A percentile compares a stretch with the other conserved stretches of the same genome.
These are phyloP conservation scores for Bradysia coprophila DNA, from an alignment of 1,140 invertebrate species.

Conservation along the genomic window DNA sequence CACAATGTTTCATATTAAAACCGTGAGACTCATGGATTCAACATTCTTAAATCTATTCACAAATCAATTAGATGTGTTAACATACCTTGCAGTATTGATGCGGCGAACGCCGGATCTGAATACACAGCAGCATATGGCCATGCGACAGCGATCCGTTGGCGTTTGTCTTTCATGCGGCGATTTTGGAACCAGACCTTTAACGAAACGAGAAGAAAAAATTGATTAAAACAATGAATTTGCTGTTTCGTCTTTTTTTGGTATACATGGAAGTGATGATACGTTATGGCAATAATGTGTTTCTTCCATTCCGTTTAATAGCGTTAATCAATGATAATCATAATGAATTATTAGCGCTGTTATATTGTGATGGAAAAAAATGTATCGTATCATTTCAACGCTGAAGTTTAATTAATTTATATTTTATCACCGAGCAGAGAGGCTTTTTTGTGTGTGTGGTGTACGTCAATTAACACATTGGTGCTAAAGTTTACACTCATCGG, in stretches of 20 bases:
- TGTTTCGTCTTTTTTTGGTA: not conserved
- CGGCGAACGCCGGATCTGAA: slow-evolving; percentile 78
- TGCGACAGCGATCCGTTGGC: slow-evolving; percentile 77
- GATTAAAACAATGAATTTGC: not conserved
- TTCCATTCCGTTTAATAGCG: too few species aligned
- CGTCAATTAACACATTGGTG: not conserved
- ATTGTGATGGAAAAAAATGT: too few species aligned
- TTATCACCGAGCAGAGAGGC: too few species aligned
- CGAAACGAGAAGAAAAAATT: slow-evolving; percentile 13
- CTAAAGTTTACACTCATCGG: not conserved
- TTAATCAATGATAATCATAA: too few species aligned
- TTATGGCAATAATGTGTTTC: not conserved
- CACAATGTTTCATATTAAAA: too few species aligned
- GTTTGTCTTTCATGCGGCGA: slow-evolving; percentile 96
- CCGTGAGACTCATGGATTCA: too few species aligned
- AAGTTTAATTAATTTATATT: too few species aligned
- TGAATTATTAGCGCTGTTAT: too few species aligned
- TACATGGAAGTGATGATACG: not conserved
- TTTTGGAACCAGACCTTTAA: slow-evolving; percentile 97
- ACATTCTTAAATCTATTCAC: too few species aligned
- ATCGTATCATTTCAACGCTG: too few species aligned
- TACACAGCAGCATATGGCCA: slow-evolving; percentile 92
- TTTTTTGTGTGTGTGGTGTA: too few species aligned
- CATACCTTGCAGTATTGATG: slow-evolving; percentile 76
- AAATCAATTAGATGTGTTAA: too few species aligned